These are phyloP conservation scores for Schizopygopsis pylzovi DNA, from an alignment of 2,797 vertebrate genomes.

Conservation along the genomic window DNA sequence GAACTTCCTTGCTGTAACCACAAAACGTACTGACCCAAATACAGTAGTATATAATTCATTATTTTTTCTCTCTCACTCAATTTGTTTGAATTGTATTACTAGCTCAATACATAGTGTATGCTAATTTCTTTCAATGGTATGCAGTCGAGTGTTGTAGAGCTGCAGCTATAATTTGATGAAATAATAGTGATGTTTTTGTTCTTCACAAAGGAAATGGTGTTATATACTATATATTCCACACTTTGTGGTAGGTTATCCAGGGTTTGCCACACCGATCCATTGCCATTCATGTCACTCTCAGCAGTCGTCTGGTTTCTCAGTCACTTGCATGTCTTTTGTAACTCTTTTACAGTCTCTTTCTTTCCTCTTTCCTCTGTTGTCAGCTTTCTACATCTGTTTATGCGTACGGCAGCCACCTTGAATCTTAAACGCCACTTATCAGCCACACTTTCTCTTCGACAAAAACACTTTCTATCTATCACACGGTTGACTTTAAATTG, in stretches of 20 bases:
- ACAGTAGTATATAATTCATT: not conserved
- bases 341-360: conserved; percentile 37
- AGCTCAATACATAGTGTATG: not conserved
- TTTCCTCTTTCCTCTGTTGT: conserved; percentile 49
- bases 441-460: conserved; percentile 56
- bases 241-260: not conserved
- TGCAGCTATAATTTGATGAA: not conserved
- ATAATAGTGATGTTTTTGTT: not conserved
- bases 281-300: conserved; percentile 32
- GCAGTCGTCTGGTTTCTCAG: conserved; percentile 25
- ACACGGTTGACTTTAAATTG: conserved; percentile 70
- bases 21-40: not conserved
- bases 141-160: not conserved
- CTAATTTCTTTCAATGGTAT: not conserved
- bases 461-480: conserved; percentile 60
- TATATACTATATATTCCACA: not conserved
- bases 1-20: not conserved
- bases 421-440: conserved; percentile 62
- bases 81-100: not conserved
- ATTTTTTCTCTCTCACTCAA: not conserved
- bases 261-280: not conserved
- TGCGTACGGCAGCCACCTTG: conserved; percentile 36
- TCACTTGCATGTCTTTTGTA: conserved; percentile 20
- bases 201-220: not conserved
- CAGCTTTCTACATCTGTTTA: conserved; percentile 55